Evolutionary conservation across 1,140 invertebrate genomes (phyloP).

Genomic region (Artemia franciscana): DNA sequence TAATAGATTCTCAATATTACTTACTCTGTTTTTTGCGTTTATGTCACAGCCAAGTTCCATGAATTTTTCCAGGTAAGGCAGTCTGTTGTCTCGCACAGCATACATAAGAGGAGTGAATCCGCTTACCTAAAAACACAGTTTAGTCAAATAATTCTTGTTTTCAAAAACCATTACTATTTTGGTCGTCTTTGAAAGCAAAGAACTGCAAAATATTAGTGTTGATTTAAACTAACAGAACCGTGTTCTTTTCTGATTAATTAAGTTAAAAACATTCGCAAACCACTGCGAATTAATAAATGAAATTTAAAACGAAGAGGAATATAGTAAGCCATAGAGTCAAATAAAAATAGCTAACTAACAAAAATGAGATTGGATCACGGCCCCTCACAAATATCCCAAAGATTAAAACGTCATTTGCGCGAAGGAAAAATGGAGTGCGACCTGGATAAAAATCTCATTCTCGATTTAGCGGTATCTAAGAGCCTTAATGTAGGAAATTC

Average conservation of each 20-base stretch:
- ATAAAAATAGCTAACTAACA: no score
- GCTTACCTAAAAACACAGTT: slow-evolving; percentile 44
- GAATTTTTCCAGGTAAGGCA: slow-evolving; percentile 62
- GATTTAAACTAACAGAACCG: not conserved
- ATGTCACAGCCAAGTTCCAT: slow-evolving; percentile 78
- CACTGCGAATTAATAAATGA: not conserved
- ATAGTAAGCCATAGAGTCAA: no score
- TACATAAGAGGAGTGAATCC: slow-evolving; percentile 86
- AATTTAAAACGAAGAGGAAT: not conserved
- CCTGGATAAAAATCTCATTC: no score
- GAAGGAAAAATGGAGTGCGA: no score
- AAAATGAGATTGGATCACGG: no score
- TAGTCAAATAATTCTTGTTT: slow-evolving; percentile 13
- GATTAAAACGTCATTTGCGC: no score
- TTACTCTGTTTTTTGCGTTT: slow-evolving; percentile 65
- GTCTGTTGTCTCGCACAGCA: slow-evolving; percentile 77
- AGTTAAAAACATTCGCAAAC: slow-evolving; percentile 3
- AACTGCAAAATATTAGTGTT: not conserved
- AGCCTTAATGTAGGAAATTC: no score
- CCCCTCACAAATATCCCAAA: no score
- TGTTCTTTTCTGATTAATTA: not conserved
- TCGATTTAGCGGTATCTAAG: no score
- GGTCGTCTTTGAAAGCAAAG: not conserved
- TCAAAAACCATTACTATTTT: not conserved
- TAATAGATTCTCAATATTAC: no score